Evolutionary conservation across 2,888 invertebrate species (phyloP).

Genomic region (Andricus curvator): DNA sequence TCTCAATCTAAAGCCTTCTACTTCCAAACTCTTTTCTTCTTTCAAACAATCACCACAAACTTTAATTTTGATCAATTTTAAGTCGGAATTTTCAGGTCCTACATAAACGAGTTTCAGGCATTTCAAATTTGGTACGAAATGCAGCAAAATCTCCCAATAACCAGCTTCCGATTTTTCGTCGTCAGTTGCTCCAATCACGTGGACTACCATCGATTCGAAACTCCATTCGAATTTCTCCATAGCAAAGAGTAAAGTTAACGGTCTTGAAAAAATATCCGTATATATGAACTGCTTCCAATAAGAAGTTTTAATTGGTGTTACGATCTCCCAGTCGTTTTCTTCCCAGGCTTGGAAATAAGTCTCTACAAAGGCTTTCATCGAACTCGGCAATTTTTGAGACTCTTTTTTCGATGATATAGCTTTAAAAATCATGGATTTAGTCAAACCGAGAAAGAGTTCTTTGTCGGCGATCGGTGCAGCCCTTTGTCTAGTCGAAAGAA

Average conservation of each 20-base stretch:
- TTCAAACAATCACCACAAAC: slow-evolving; percentile 52
- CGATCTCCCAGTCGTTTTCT: too few species aligned
- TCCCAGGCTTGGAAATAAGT: too few species aligned
- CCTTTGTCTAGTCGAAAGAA: too few species aligned
- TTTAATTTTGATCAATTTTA: slow-evolving; percentile 28
- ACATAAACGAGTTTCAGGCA: slow-evolving; percentile 61
- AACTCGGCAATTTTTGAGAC: too few species aligned
- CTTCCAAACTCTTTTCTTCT: slow-evolving; percentile 41
- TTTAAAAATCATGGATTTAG: too few species aligned
- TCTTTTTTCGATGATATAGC: too few species aligned
- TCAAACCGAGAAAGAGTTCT: too few species aligned
- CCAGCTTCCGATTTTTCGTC: slow-evolving; percentile 61
- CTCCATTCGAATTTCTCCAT: slow-evolving; percentile 50
- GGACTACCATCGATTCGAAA: slow-evolving; percentile 54
- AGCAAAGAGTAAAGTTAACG: slow-evolving; percentile 61
- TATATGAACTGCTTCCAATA: not conserved
- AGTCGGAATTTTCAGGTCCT: slow-evolving; percentile 61
- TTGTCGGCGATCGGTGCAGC: too few species aligned
- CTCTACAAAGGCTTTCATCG: too few species aligned
- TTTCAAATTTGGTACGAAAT: slow-evolving; percentile 61
- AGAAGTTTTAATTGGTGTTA: too few species aligned
- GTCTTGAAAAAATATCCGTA: slow-evolving; percentile 54
- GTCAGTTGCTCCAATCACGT: slow-evolving; percentile 67
- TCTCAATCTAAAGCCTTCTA: not conserved
- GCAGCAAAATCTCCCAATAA: slow-evolving; percentile 68